These are phyloP conservation scores for Lindbergichthys nudifrons DNA, from an alignment of 2,797 vertebrate species.

Conservation along the genomic window DNA sequence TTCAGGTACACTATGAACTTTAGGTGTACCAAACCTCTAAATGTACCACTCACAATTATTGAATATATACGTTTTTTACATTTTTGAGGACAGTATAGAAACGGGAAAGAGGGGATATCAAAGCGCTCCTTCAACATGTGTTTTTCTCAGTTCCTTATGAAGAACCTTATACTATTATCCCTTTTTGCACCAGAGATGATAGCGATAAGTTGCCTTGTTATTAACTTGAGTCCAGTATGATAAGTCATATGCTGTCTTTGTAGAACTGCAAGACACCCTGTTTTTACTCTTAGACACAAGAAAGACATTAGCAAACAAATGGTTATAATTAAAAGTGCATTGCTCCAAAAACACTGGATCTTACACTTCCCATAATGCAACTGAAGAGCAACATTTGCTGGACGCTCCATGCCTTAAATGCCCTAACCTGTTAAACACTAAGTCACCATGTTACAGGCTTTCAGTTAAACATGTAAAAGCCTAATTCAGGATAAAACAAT, in stretches of 20 bases:
- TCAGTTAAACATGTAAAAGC: not conserved
- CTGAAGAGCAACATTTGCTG: not conserved
- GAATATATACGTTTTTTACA: no score
- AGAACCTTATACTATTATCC: not conserved
- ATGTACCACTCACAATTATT: not conserved
- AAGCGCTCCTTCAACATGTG: not conserved
- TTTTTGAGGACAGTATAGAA: no score
- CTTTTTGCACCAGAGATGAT: not conserved
- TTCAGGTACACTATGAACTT: conserved; percentile 88
- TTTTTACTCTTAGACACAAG: not conserved
- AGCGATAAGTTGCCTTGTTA: not conserved
- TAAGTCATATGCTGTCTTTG: not conserved
- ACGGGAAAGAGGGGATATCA: no score
- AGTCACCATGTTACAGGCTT: not conserved
- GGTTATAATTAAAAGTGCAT: not conserved
- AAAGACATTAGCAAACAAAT: not conserved
- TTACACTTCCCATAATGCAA: conserved; percentile 11
- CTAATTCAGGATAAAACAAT: not conserved
- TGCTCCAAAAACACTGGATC: not conserved
- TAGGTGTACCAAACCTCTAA: not conserved
- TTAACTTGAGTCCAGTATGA: not conserved
- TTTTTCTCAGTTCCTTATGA: not conserved
- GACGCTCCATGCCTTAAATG: not conserved
- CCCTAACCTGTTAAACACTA: not conserved
- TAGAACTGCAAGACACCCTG: not conserved